phyloP scores from a whole-genome alignment of 2,888 invertebrate species.

The Drosophila testacea region DNA sequence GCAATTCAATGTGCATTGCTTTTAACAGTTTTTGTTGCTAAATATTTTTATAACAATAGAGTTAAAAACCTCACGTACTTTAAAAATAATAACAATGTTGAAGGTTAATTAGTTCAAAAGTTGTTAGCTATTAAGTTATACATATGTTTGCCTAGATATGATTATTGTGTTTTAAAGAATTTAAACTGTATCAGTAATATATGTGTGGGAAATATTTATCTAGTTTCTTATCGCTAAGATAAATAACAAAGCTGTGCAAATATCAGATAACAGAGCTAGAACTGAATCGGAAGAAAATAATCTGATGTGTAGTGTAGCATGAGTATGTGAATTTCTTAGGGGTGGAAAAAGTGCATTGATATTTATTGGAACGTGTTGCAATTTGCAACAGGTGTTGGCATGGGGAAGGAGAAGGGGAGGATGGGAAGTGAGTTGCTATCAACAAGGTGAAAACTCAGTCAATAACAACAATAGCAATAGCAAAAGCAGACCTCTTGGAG shows the following conservation, averaged over 20 bases:
- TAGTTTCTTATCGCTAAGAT: constrained; percentile 43
- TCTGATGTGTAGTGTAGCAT: constrained; percentile 13
- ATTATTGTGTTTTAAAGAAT: constrained; percentile 3
- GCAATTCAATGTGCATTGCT: constrained; percentile 44
- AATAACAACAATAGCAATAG: constrained; percentile 26
- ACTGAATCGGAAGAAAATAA: constrained; percentile 36
- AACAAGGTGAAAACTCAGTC: constrained; percentile 67
- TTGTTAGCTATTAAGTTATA: constrained; percentile 14
- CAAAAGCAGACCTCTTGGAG: constrained; percentile 44
- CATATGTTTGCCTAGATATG: constrained; percentile 9
- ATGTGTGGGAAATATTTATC: constrained; percentile 36
- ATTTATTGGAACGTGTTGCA: constrained; percentile 46
- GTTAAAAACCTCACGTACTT: constrained; percentile 9
- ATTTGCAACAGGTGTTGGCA: constrained; percentile 48
- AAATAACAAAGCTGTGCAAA: constrained; percentile 44
- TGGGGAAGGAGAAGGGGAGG: not conserved
- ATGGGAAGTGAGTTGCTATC: constrained; percentile 6
- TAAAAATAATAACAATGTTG: constrained; percentile 20
- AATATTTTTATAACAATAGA: constrained; percentile 26
- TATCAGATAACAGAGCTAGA: constrained; percentile 17
- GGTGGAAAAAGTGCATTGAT: constrained; percentile 8
- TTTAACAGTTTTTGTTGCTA: constrained; percentile 11
- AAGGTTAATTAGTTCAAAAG: constrained; percentile 41
- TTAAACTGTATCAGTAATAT: constrained; percentile 21
- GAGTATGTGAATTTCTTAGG: constrained; percentile 27